Evolutionary conservation across 2,113 vertebrate species (phyloP).

Genomic region (Petromus typicus): DNA sequence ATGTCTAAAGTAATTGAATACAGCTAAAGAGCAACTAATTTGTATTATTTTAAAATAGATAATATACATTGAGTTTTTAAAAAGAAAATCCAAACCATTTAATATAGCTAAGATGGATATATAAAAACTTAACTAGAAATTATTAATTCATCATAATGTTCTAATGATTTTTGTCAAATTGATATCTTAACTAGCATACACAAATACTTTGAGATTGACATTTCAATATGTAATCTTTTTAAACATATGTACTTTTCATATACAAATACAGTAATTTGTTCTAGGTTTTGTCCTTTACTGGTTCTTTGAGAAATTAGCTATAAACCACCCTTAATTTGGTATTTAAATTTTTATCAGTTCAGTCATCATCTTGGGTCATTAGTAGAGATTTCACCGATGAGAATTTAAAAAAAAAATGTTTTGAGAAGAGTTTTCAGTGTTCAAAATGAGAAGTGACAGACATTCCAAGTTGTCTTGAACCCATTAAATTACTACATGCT

Average conservation of each 20-base stretch:
- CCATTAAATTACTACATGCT: not conserved
- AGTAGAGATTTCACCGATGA: not conserved
- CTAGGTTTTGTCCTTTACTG: not conserved
- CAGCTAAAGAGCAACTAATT: not conserved
- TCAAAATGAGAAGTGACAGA: not conserved
- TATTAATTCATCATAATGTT: not conserved
- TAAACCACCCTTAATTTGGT: not conserved
- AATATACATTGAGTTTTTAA: not conserved
- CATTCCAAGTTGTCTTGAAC: not conserved
- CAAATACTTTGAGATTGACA: not conserved
- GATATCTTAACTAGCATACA: conserved; percentile 6
- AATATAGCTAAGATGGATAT: not conserved
- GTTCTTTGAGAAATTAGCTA: conserved; percentile 15
- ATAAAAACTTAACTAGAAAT: not conserved
- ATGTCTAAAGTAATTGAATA: not conserved
- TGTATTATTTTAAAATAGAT: not conserved
- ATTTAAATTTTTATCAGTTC: not conserved
- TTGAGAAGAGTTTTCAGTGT: not conserved
- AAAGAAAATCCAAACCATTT: not conserved
- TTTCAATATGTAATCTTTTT: not conserved
- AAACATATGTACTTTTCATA: not conserved
- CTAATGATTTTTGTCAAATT: not conserved
- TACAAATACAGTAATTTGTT: not conserved
- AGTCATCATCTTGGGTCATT: not conserved
- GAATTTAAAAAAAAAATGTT: not conserved